Evolutionary conservation across 1,140 invertebrate species (phyloP).

Genomic region (Megathymus violae): DNA sequence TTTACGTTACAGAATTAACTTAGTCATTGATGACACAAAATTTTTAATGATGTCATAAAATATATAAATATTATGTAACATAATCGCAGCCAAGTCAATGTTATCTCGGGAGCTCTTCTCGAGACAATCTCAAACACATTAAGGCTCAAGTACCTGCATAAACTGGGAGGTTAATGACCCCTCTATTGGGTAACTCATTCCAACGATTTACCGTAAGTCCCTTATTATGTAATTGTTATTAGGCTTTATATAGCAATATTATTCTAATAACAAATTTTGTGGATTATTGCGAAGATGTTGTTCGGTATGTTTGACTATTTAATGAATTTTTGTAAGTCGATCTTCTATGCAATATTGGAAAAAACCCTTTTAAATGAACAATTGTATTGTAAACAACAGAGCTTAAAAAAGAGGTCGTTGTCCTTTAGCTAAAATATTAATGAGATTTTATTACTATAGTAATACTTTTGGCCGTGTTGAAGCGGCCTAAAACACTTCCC

Average conservation of each 20-base stretch:
- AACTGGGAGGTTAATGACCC: slow-evolving; percentile 30
- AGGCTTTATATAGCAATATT: background rate
- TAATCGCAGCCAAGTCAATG: slow-evolving; percentile 23
- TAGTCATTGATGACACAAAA: background rate
- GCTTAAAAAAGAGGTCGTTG: too few species aligned
- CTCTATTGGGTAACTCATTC: slow-evolving; percentile 19
- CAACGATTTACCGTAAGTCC: slow-evolving; percentile 19
- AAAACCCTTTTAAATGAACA: too few species aligned
- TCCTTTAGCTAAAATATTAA: too few species aligned
- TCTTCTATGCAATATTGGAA: too few species aligned
- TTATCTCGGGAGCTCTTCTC: slow-evolving; percentile 25
- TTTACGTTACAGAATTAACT: background rate
- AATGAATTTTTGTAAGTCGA: too few species aligned
- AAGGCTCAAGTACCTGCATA: slow-evolving; percentile 28
- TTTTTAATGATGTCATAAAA: background rate
- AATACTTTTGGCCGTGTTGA: too few species aligned
- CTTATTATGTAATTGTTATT: slow-evolving; percentile 13
- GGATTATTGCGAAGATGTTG: too few species aligned
- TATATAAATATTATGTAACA: slow-evolving; percentile 22
- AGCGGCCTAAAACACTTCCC: too few species aligned
- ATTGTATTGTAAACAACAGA: too few species aligned
- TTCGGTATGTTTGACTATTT: too few species aligned
- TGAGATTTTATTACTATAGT: too few species aligned
- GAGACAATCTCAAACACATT: slow-evolving; percentile 33
- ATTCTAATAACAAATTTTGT: background rate